These are phyloP conservation scores for Blastobasis adustella DNA, from an alignment of 2,888 invertebrate genomes.

Conservation along the genomic window DNA sequence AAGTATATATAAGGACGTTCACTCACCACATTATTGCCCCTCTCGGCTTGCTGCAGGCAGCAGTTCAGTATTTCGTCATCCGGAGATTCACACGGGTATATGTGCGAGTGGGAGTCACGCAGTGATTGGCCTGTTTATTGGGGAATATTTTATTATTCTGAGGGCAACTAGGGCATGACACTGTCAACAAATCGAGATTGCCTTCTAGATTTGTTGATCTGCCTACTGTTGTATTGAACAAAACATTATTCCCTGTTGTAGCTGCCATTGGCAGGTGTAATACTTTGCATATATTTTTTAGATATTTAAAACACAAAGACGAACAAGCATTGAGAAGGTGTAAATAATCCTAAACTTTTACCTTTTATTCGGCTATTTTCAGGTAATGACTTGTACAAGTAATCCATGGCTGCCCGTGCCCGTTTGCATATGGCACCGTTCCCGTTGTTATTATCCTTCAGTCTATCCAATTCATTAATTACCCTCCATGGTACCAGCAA, in stretches of 20 bases:
- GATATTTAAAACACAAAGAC: background rate
- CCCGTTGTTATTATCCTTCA: slow-evolving; percentile 68
- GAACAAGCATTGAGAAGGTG: too few relatives aligned
- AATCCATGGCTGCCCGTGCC: slow-evolving; percentile 66
- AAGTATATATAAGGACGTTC: background rate
- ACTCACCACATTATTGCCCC: slow-evolving; percentile 69
- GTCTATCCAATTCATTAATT: slow-evolving; percentile 72
- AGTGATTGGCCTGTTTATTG: slow-evolving; percentile 66
- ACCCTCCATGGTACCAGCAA: slow-evolving; percentile 77
- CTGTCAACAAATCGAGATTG: too few relatives aligned
- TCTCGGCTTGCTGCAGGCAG: slow-evolving; percentile 68
- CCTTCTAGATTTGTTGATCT: too few relatives aligned
- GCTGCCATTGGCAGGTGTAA: too few relatives aligned
- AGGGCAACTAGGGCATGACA: too few relatives aligned
- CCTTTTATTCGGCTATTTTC: slow-evolving; percentile 65
- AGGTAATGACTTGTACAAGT: slow-evolving; percentile 66
- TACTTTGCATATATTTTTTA: too few relatives aligned
- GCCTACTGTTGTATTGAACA: too few relatives aligned
- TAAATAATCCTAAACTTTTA: slow-evolving; percentile 16
- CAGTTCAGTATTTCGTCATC: slow-evolving; percentile 77
- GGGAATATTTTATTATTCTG: too few relatives aligned
- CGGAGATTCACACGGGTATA: slow-evolving; percentile 66
- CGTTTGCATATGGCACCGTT: slow-evolving; percentile 54
- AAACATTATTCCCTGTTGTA: too few relatives aligned
- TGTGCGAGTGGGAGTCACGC: slow-evolving; percentile 69